Evolutionary conservation across 2,888 invertebrate species (phyloP), one percentile per base, ranked within the genome.

Genomic region (Drosophila ustulata): DNA sequence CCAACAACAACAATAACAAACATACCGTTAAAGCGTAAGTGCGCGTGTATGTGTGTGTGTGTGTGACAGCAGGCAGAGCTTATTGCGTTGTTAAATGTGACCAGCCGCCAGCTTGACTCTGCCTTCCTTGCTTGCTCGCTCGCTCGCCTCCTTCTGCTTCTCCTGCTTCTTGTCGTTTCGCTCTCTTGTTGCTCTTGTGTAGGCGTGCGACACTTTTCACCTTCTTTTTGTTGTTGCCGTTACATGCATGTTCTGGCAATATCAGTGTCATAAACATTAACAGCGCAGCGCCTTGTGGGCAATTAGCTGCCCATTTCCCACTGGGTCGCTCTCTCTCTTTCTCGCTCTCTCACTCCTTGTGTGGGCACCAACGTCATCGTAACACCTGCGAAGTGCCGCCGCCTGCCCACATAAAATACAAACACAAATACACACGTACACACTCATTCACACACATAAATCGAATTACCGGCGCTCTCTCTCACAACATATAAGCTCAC

Each of bases 381-480:
- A 41, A 57, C 75, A 76, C 76, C 76, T 77, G 75, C 75, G 70
- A 59, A 59, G 66, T 43, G 77, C 64, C 50, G 77, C 45, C 50
- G 77, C 45, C 61, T 72, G 75, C 65, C 58, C 73, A 62, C 64
- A 64, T 67, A 51, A 50, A 47, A 63, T 52, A 63, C 32, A 49
- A 58, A 58, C 49, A 58, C 57, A 58, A 47, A 68, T 51, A 64
- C 34, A 53, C 26, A 43, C 49, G 34, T 39, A 37, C 64, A 59
- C 45, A 53, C 34, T 56, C 57, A 59, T 43, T 59, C 70, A 71
- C 67, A 62, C 18, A 49, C 59, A 18, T 18, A 69, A 67, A 65
- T 66, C 63, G 63, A 72, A 63, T 73, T 86, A 77, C 82, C 86
- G 82, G 83, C 56, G 80, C 84, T 87, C 87, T 84, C 78, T 55